These are phyloP conservation scores for Drosophila tristis DNA, from an alignment of 1,140 invertebrate species.

Conservation along the genomic window DNA sequence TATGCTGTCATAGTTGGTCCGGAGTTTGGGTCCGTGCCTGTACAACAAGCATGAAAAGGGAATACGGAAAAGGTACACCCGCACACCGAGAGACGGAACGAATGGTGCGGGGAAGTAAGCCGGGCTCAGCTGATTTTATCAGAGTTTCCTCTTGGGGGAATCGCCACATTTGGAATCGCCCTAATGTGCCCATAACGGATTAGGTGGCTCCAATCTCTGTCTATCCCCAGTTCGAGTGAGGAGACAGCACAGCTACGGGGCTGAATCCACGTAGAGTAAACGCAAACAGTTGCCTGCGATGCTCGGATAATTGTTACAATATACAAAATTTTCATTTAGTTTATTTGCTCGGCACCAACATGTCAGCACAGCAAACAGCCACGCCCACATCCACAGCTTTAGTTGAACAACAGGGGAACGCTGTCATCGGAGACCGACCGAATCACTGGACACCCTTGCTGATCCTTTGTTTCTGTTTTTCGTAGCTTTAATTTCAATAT, in stretches of 20 bases:
- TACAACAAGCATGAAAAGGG: constrained; percentile 1
- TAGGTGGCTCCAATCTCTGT: constrained; percentile 2
- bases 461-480: no score
- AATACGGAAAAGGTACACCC: neutral
- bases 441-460: no score
- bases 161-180: constrained; percentile 11
- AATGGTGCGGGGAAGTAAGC: constrained; percentile 11
- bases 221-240: no score
- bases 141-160: constrained; percentile 5
- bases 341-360: constrained; percentile 61
- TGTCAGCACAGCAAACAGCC: constrained; percentile 46
- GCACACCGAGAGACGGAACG: neutral
- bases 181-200: constrained; percentile 40
- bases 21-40: no score
- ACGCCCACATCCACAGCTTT: constrained; percentile 19
- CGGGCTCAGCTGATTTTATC: constrained; percentile 20
- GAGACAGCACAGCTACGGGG: neutral
- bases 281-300: constrained; percentile 39
- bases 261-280: neutral
- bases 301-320: constrained; percentile 75
- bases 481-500: no score
- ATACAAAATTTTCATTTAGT: constrained; percentile 73
- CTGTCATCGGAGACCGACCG: neutral
- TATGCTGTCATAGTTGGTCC: constrained; percentile 20
- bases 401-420: constrained; percentile 7